Base-by-base conservation (phyloP, 2,113 vertebrate species). In the Chunga burmeisteri region DNA sequence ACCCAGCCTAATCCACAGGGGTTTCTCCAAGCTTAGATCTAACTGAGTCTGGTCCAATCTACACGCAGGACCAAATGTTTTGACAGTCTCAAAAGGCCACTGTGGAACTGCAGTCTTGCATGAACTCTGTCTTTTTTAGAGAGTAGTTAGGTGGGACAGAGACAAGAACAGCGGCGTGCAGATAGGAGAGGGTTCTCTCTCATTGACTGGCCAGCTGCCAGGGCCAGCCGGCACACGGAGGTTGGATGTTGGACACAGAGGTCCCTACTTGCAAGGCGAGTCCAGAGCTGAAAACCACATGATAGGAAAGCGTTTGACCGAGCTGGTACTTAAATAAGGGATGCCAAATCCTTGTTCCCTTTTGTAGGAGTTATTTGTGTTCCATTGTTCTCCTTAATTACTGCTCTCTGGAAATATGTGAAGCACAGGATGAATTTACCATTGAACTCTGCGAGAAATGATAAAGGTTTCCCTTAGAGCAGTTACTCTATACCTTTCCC, bases 321-420 rank as follows among this genome's bases (percentile, higher is more conserved):
- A 92, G 63, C 42, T 86, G 50, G 38, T 90, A 67, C 46, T 93
- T 93, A 87, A 90, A 82, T 36, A 82, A 65, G 46, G 44, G 56
- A n/a, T 59, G 55, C 18, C 68, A 92, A 88, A 66, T 83, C 40
- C 67, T 73, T 56, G 36, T 83, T 93, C 58, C 58, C 42, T 53
- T 86, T 88, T 55, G 88, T 47, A 86, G 63, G n/a, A 83, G 67
- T 88, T 79, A 72, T 75, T 78, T 93, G 47, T 81, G 77, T 75
- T 88, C 52, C 52, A 81, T 78, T 94, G 88, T 97, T 96, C 80
- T 90, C 55, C 82, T 84, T 92, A 91, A 96, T 92, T 91, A 89
- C 75, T 49, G 30, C 65, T 96, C 47, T 81, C 52, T 91, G 61
- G 65, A 75, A 93, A 71, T 46, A 46, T 0, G 1, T 0, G 1